Percentiles rank a stretch among this genome's conserved stretches.
Evolutionary conservation across 2,888 invertebrate species (phyloP).

Genomic region (Lomographa bimaculata): DNA sequence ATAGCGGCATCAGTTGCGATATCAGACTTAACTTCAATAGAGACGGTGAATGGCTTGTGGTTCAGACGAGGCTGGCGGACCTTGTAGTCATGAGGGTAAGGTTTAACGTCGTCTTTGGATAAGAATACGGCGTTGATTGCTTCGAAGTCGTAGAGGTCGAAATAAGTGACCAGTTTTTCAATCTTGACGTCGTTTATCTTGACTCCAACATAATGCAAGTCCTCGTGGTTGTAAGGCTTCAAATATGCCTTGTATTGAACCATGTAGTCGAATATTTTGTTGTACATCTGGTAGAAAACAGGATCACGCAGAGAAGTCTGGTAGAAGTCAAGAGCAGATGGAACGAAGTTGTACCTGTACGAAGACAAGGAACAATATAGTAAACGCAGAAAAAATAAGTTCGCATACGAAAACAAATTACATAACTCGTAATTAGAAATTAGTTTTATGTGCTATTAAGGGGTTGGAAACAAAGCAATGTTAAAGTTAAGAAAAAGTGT

Average conservation of each 20-base stretch:
- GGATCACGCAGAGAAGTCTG: constrained; percentile 88
- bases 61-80: constrained; percentile 88
- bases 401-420: too few relatives aligned
- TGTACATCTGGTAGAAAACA: constrained; percentile 87
- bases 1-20: constrained; percentile 82
- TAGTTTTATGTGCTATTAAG: too few relatives aligned
- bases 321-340: constrained; percentile 85
- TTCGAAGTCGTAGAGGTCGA: constrained; percentile 86
- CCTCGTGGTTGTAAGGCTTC: constrained; percentile 83
- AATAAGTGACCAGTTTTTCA: constrained; percentile 85
- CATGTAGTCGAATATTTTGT: constrained; percentile 83
- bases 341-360: constrained; percentile 71
- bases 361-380: too few relatives aligned
- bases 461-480: too few relatives aligned
- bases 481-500: too few relatives aligned
- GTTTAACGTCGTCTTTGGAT: constrained; percentile 50
- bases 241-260: constrained; percentile 84
- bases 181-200: constrained; percentile 84
- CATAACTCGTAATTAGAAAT: too few relatives aligned
- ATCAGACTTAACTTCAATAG: constrained; percentile 84
- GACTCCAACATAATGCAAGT: constrained; percentile 83
- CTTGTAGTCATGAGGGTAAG: constrained; percentile 65
- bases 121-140: constrained; percentile 79
- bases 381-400: too few relatives aligned
- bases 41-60: constrained; percentile 86